Conservation (phyloP, 1,140 invertebrate genomes). For the Chironomus striatipennis region DNA sequence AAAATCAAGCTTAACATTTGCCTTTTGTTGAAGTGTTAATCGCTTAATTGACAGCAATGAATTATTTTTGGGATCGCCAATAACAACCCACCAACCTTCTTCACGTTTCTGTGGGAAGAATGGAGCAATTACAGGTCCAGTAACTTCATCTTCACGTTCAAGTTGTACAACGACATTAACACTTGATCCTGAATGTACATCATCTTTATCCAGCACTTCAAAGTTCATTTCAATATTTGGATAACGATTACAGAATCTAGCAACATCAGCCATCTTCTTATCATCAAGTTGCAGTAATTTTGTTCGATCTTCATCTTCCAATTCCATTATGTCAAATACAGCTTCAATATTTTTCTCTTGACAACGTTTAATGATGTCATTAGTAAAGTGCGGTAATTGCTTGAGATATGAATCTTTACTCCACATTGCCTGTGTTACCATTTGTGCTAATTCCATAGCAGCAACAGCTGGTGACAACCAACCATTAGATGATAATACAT, state of each 20-base stretch:
- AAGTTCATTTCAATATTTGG: constrained; percentile 97
- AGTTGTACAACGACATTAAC: constrained; percentile 86
- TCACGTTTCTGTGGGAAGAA: constrained; percentile 98
- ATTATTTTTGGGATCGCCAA: constrained; percentile 92
- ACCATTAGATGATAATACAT: constrained; percentile 95
- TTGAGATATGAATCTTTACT: constrained; percentile 96
- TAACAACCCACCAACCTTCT: constrained; percentile 99
- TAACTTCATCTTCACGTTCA: constrained; percentile 95
- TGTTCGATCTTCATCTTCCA: constrained; percentile 89
- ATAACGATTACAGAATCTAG: constrained; percentile 96
- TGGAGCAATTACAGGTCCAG: constrained; percentile 92
- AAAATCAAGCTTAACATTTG: constrained; percentile 92
- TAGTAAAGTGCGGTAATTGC: constrained; percentile 91
- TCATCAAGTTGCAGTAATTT: constrained; percentile 77
- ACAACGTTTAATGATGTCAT: constrained; percentile 84
- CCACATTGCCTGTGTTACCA: constrained; percentile 99
- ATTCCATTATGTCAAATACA: constrained; percentile 97
- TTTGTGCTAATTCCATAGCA: constrained; percentile 98
- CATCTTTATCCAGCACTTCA: constrained; percentile 79
- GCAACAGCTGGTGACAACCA: constrained; percentile 97
- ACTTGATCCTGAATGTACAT: constrained; percentile 65
- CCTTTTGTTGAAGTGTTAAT: constrained; percentile 85
- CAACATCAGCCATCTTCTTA: constrained; percentile 91
- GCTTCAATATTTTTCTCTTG: constrained; percentile 89
- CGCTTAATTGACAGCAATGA: constrained; percentile 94